Conservation (phyloP, 2,797 vertebrate genomes). For the Carcharodon carcharias region DNA sequence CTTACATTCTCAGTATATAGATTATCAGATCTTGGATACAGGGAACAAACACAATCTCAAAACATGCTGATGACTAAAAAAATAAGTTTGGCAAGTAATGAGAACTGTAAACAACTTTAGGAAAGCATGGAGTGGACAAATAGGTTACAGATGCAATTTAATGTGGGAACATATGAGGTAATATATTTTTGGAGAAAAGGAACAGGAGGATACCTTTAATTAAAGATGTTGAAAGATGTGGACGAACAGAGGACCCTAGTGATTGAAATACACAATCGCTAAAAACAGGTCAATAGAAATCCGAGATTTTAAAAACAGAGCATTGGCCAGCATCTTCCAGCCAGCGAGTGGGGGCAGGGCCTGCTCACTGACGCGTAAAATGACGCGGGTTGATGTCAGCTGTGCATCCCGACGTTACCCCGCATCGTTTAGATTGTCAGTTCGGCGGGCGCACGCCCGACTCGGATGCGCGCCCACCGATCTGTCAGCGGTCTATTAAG, state of each 20-base stretch:
- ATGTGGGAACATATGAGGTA: not conserved
- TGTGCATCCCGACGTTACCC: too few species aligned
- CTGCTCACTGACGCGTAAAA: too few species aligned
- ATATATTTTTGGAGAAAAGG: not conserved
- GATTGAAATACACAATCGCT: not conserved
- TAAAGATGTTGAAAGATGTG: not conserved
- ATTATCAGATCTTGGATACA: not conserved
- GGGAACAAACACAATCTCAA: not conserved
- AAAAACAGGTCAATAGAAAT: not conserved
- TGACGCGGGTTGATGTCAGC: too few species aligned
- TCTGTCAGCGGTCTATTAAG: too few species aligned
- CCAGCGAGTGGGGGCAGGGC: too few species aligned
- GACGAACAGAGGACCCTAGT: not conserved
- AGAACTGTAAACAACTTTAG: not conserved
- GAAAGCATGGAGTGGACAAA: not conserved
- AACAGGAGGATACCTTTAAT: not conserved
- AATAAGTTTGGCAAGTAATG: not conserved
- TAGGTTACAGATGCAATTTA: not conserved
- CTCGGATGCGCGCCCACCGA: too few species aligned
- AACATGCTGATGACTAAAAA: not conserved
- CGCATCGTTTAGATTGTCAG: too few species aligned
- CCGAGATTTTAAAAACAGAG: not conserved
- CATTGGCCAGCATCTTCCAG: too few species aligned
- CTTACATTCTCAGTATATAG: not conserved
- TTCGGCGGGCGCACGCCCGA: too few species aligned